Base-by-base conservation (phyloP, 2,797 vertebrate species). In the Schizopygopsis pylzovi region DNA sequence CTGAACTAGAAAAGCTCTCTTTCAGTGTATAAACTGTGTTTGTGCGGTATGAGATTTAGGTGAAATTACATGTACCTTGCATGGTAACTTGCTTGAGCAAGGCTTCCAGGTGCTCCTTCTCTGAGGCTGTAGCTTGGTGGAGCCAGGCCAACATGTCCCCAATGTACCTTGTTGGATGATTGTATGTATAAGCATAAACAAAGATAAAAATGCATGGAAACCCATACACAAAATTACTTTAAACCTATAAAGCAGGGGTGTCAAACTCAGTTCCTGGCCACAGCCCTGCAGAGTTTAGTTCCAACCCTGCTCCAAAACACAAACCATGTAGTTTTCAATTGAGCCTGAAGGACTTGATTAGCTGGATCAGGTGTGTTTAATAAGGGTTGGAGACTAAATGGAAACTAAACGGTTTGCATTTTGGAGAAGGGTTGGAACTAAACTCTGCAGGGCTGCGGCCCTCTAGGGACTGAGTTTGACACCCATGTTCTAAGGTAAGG, bases 121-220 rank as follows among this genome's bases (percentile, higher is more conserved):
- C 98, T 41, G 98, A 99, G 65, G 98, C 98, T 33, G 97, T 98
- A 87, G 97, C 96, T 94, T 99, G 98, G 92, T 99, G 98, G 85
- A 99, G 93, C 98, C 98, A 99, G 80, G 98, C 98, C 94, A 99
- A 90, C 97, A 99, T 99, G 92, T 99, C 98, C 86, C 98, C 98
- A 49, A 98, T 96, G 6, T 99, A 99, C 92, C 98, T 99, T 91
- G 85, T 89, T 88, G 86, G 92, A 84, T 52, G 0, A 81, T 63
- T 41, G 81, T 68, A 75, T 71, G 7, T 25, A 20, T 43, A 73
- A 72, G 28, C 22, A 43, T 65, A 15, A 45, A 65, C 28, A 85
- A 4, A 63, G 16, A 52, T 4, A 25, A 47, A 85, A 49, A 79
- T 16, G 18, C 33, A 56, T 22, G 1, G 8, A 39, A 33, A 39